Evolutionary conservation across 2,888 invertebrate species (phyloP), one percentile per base, ranked within the genome.

Genomic region (Drosophila flavopinicola): DNA sequence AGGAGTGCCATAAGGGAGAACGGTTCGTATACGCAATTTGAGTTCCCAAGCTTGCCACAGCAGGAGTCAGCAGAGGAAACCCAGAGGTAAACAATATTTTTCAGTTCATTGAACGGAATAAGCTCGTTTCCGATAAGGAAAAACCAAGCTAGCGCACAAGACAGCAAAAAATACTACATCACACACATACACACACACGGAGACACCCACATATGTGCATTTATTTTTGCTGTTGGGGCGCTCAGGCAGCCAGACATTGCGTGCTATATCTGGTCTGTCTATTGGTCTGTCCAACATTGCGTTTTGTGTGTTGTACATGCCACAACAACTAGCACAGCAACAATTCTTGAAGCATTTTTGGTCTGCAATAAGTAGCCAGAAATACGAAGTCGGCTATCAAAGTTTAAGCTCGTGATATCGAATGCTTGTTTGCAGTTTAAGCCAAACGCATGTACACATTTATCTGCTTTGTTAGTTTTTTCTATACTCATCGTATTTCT

Each of bases 31-130:
- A 68, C 71, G 64, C 66, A 76, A 70, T 66, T 85, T 70, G 47
- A 63, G 63, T 53, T 53, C 42, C 59, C 61, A 10, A 11, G 20
- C 29, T 10, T 17, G 35, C 11, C 35, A 24, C 38, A 24, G 27
- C 7, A 11, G 30, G 30, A 10, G 33, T 25, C 29, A 10, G 41
- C 27, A 23, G 66, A 75, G 78, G 84, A 83, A 79, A 74, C 68
- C 58, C 69, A 78, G 88, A 88, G 89, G 88, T 88, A 88, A 88
- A 88, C 89, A 88, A 89, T 88, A 88, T 89, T 88, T 88, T 88
- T 65, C 88, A 88, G 89, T 89, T 88, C 89, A 89, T 86, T 88
- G 88, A 89, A 89, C 89, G 88, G 84, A 88, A 88, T 88, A 88
- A 88, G 86, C 89, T 87, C 77, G 82, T 88, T 83, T 89, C 87